phyloP scores from a whole-genome alignment of 2,888 invertebrate genomes.

The Tetanocera ferruginea region DNA sequence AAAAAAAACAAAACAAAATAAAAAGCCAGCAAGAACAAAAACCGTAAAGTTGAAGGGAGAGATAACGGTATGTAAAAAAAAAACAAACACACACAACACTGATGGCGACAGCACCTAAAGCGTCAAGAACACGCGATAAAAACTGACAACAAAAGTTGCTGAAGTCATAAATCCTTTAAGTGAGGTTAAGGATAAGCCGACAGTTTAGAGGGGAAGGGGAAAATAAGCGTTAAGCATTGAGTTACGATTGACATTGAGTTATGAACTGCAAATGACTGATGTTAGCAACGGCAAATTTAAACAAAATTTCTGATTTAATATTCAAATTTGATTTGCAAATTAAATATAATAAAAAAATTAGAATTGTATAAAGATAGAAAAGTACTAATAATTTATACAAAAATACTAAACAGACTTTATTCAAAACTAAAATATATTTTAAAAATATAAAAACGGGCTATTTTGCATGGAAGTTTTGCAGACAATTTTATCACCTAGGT shows the following conservation, averaged over 20 bases:
- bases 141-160: constrained; percentile 41
- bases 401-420: too few species aligned
- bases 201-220: not conserved
- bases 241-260: constrained; percentile 3
- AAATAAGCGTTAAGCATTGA: not conserved
- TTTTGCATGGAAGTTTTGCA: too few species aligned
- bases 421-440: too few species aligned
- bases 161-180: constrained; percentile 40
- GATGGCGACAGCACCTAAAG: constrained; percentile 3
- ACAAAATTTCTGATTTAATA: too few species aligned
- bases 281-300: not conserved
- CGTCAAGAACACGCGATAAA: constrained; percentile 46
- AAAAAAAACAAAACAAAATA: not conserved
- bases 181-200: constrained; percentile 22
- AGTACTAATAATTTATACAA: too few species aligned
- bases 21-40: constrained; percentile 1
- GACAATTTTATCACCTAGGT: too few species aligned
- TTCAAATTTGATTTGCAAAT: too few species aligned
- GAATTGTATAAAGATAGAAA: too few species aligned
- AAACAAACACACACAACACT: not conserved
- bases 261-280: not conserved
- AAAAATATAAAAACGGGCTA: too few species aligned
- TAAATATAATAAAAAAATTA: too few species aligned
- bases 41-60: constrained; percentile 6
- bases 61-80: not conserved